Evolutionary conservation across 1,140 invertebrate species (phyloP), one percentile per base, ranked within the genome.

Genomic region (Drosophila guanche): DNA sequence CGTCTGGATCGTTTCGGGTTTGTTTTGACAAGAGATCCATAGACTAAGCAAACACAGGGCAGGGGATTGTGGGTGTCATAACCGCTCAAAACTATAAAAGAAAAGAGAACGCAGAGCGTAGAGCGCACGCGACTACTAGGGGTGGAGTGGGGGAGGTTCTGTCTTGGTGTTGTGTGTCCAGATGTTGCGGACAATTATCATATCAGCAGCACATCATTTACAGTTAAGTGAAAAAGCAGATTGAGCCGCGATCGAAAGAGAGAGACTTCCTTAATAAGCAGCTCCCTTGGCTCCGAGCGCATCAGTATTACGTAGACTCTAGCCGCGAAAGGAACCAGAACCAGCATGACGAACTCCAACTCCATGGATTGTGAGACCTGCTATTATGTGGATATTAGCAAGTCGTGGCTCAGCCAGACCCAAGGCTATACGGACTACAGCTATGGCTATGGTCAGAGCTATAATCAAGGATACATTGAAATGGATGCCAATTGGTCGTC

Each of bases 141-240:
- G 7, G 27, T 7, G 33, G 33, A 10, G 33, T 12, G 3, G 33
- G 33, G 10, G 33, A 4, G 25, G 25, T 27, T 27, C 25, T 27
- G 25, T 27, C 25, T 37, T 10, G 69, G 25, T 50, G 27, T 46
- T 59, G 22, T 61, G 46, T 46, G 59, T 80, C 77, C 81, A 85
- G 81, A 85, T 85, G 81, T 86, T 85, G 74, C 33, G 58, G 63
- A 63, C 81, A 85, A 85, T 85, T 85, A 85, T 86, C 81, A 85
- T 88, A 85, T 85, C 81, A 85, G 61, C 61, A 70, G 77, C 81
- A 86, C 81, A 86, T 85, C 81, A 81, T 85, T 85, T 76, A 79
- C 70, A 71, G 53, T 60, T 79, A 88, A 88, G 83, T 83, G 78
- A 77, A 88, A 79, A 55, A 83, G 50, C 83, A 88, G 83, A 88